Evolutionary conservation across 2,888 invertebrate species (phyloP), one percentile per base, ranked within the genome.

Genomic region (Lasioglossum villosulum): DNA sequence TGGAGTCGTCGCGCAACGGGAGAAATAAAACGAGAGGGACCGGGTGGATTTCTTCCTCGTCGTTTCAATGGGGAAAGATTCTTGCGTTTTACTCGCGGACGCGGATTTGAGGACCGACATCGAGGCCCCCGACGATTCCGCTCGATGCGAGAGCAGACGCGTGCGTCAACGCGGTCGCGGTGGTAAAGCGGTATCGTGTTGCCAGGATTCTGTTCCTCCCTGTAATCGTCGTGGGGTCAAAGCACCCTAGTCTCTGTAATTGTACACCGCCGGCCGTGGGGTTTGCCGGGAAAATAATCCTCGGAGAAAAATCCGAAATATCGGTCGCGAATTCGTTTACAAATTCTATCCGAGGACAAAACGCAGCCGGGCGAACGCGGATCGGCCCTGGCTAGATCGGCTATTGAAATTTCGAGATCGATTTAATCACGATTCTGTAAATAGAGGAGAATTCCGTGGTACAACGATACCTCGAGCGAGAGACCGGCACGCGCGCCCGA

Each of bases 221-320:
- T 83, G 79, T 80, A 85, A 85, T 85, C 79, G 84, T 68, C 63
- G 71, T 8, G 59, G 75, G 83, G 76, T 85, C 80, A 83, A 83
- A 85, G 84, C 76, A 80, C 75, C 59, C 73, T 34, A 34, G 6
- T 16, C 66, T 23, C 48, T 72, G 79, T 84, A 79, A 84, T 84
- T 73, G 83, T 45, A 75, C 78, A 45, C 75, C 72, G 70, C 8
- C 34, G 19, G 37, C 4, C 42, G 52, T 48, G 3, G 19, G 8
- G n/a, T 19, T 23, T 27, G 8, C 27, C 6, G 30, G 34, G 16
- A 45, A 82, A 63, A 42, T 74, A 83, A 82, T 82, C 74, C 66
- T 45, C 34, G 63, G 30, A 59, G 82, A 78, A 84, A 84, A 84
- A 82, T 83, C 59, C 39, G 74, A 82, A 75, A 78, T 74, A 78